A percentile compares a stretch with the other conserved stretches of the same genome.
Conservation (phyloP, 92 coral and sea anemone species). For the Desmophyllum pertusum region DNA sequence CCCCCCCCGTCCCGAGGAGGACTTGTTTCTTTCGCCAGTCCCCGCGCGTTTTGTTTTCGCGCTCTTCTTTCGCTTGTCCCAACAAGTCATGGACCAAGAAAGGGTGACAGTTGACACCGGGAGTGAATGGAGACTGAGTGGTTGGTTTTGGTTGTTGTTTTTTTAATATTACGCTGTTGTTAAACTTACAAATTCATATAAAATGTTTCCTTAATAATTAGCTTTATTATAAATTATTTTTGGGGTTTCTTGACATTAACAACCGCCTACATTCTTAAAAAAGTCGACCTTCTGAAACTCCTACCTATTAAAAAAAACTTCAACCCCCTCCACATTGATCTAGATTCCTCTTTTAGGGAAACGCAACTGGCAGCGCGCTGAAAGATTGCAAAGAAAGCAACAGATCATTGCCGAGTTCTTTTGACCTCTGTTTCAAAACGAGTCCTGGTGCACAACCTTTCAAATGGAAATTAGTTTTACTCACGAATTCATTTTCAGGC, state of each 20-base stretch:
- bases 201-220: not conserved
- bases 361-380: not conserved
- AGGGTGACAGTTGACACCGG: not conserved
- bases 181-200: conserved; percentile 1
- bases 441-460: too few relatives aligned
- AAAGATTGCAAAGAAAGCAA: not conserved
- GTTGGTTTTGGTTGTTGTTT: not conserved
- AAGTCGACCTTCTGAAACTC: not conserved
- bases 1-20: too few relatives aligned
- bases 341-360: not conserved
- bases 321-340: not conserved
- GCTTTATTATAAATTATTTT: too few relatives aligned
- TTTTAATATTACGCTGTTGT: not conserved
- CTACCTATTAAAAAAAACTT: not conserved
- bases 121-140: not conserved
- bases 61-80: too few relatives aligned
- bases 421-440: too few relatives aligned
- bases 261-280: not conserved
- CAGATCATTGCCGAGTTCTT: too few relatives aligned
- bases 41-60: too few relatives aligned
- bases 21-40: too few relatives aligned
- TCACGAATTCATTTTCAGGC: too few relatives aligned
- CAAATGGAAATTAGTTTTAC: too few relatives aligned
- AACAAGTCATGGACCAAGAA: not conserved
- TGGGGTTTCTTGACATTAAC: not conserved